These are phyloP conservation scores for Ceramica pisi DNA, from an alignment of 2,888 invertebrate genomes.

Conservation along the genomic window DNA sequence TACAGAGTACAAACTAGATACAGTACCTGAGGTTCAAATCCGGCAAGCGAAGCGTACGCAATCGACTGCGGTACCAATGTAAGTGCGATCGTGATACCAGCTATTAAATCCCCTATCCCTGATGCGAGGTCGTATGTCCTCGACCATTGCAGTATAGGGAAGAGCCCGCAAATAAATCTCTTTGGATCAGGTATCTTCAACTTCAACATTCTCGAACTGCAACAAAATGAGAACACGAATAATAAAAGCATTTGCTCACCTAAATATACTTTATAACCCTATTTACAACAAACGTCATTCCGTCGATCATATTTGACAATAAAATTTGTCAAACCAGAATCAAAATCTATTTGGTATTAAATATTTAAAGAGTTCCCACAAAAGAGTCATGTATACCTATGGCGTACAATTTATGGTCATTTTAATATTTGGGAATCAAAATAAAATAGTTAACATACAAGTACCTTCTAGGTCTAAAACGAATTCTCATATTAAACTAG, in stretches of 20 bases:
- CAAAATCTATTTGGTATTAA: not conserved
- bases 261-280: not conserved
- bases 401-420: not conserved
- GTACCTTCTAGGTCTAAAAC: not conserved
- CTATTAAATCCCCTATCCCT: constrained; percentile 93
- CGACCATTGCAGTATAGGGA: constrained; percentile 92
- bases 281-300: constrained; percentile 7
- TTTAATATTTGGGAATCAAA: not conserved
- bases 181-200: constrained; percentile 75
- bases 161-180: constrained; percentile 74
- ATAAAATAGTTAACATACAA: constrained; percentile 14
- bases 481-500: constrained; percentile 10
- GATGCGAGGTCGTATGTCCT: constrained; percentile 90
- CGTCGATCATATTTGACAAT: constrained; percentile 11
- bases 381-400: constrained; percentile 4
- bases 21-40: constrained; percentile 93
- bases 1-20: constrained; percentile 32
- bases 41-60: constrained; percentile 94
- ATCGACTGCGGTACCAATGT: constrained; percentile 95
- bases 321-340: constrained; percentile 20
- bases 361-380: constrained; percentile 1
- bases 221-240: constrained; percentile 35
- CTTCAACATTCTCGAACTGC: constrained; percentile 75
- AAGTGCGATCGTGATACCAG: constrained; percentile 94
- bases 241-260: not conserved